Base-by-base conservation (phyloP, 2,113 vertebrate species). In the Alectura lathami region DNA sequence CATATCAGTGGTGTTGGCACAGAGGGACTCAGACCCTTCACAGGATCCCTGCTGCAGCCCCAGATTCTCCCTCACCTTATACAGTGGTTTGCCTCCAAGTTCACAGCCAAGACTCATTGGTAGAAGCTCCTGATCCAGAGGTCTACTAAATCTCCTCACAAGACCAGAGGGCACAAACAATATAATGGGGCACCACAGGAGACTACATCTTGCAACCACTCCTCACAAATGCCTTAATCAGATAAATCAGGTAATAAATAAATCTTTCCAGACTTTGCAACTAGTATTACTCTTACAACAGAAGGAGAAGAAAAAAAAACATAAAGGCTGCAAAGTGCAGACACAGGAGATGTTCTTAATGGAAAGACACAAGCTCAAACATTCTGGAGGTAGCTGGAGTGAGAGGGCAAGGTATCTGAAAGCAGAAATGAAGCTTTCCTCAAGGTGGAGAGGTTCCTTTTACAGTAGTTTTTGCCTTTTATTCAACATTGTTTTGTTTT, bases 281-380 rank as follows among this genome's bases (percentile, higher is more conserved):
- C 51, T 6, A 9, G 4, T 43, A 43, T 34, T 67, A 63, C 4
- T 79, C n/a, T 67, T n/a, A 40, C 42, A 89, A 26, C 16, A 87
- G 72, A 64, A 3, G 5, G 6, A 3, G 10, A 32, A 18, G 54
- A 73, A 43, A 40, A 11, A n/a, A 16, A 47, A 50, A 3, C 8
- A 59, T n/a, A n/a, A n/a, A 10, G 8, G 40, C 18, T 50, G 13
- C 6, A 21, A 43, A 79, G 11, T 26, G 18, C 53, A 63, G 32
- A 50, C 50, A 64, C 0, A 0, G 6, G 16, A 77, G 26, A 43
- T 29, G 27, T 0, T 63, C 8, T 54, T 30, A 53, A 26, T 30
- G 16, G 50, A 22, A 85, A 43, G 16, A 26, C 32, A 22, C n/a
- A 53, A 57, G 23, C 51, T 62, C 45, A 78, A 30, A 40, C 23